phyloP scores from a whole-genome alignment of 1,140 invertebrate genomes.

The Calephelis virginiensis region DNA sequence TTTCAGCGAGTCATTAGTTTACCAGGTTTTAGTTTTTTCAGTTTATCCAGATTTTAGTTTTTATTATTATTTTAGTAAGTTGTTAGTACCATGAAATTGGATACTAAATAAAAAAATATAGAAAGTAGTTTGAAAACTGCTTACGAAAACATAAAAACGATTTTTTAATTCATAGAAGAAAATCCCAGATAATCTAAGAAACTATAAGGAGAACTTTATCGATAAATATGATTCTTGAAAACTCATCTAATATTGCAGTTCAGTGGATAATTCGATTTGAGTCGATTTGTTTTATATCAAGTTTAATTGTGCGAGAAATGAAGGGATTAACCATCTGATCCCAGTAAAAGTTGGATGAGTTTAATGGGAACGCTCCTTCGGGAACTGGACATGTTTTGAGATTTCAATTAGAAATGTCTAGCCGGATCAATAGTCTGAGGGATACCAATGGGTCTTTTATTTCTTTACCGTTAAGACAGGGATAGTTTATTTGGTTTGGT shows the following conservation, averaged over 20 bases:
- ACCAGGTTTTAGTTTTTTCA: no score
- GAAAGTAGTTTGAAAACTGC: no score
- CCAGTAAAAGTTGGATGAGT: slow-evolving; percentile 30
- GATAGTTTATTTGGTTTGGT: neutral
- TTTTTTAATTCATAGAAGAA: neutral
- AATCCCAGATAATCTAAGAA: neutral
- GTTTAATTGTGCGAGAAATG: slow-evolving; percentile 68
- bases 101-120: no score
- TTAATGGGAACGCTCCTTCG: neutral
- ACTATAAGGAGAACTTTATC: neutral
- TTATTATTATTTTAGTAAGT: no score
- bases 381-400: slow-evolving; percentile 12
- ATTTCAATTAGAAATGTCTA: slow-evolving; percentile 13
- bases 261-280: slow-evolving; percentile 5
- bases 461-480: neutral
- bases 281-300: slow-evolving; percentile 68
- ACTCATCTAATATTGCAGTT: slow-evolving; percentile 15
- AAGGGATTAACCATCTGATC: slow-evolving; percentile 56
- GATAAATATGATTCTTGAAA: slow-evolving; percentile 16
- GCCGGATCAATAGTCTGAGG: slow-evolving; percentile 1
- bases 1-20: no score
- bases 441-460: neutral
- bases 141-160: neutral
- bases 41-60: no score
- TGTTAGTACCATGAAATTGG: no score